phyloP scores from a whole-genome alignment of 2,888 invertebrate genomes.

The Aromia moschata region DNA sequence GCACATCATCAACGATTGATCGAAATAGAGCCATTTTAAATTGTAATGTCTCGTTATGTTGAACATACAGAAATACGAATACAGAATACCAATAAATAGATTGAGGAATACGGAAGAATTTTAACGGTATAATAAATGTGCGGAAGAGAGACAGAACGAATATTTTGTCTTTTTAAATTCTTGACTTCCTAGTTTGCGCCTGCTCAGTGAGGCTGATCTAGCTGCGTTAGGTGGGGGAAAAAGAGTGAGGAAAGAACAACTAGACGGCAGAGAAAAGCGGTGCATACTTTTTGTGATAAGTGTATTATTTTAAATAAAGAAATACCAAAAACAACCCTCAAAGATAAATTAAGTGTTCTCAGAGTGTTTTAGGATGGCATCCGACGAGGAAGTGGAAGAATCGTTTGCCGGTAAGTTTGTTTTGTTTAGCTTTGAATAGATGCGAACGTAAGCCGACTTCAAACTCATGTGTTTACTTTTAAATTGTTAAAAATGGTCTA shows the following conservation, averaged over 20 bases:
- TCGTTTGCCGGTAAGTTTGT: constrained; percentile 82
- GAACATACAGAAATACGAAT: not conserved
- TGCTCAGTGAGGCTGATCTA: constrained; percentile 3
- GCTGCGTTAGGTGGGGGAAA: constrained; percentile 15
- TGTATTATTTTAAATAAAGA: constrained; percentile 29
- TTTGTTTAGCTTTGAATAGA: constrained; percentile 53
- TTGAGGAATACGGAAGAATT: constrained; percentile 8
- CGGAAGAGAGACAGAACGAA: constrained; percentile 1
- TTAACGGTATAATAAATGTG: constrained; percentile 3
- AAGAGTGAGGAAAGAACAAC: constrained; percentile 31
- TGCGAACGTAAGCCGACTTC: constrained; percentile 57
- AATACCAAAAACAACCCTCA: constrained; percentile 20
- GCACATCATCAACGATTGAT: too few species aligned
- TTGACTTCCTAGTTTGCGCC: constrained; percentile 9
- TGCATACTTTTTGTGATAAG: constrained; percentile 29
- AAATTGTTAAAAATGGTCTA: constrained; percentile 26
- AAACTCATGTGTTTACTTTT: constrained; percentile 51
- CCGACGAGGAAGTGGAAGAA: constrained; percentile 88
- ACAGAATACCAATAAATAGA: not conserved
- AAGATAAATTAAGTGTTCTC: constrained; percentile 29
- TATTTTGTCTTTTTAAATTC: constrained; percentile 11
- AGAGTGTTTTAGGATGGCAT: constrained; percentile 72
- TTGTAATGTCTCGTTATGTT: not conserved
- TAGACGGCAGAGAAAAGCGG: constrained; percentile 27
- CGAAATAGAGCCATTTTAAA: not conserved